Base-by-base conservation (phyloP, 2,888 invertebrate species). In the Augiades crinisus region DNA sequence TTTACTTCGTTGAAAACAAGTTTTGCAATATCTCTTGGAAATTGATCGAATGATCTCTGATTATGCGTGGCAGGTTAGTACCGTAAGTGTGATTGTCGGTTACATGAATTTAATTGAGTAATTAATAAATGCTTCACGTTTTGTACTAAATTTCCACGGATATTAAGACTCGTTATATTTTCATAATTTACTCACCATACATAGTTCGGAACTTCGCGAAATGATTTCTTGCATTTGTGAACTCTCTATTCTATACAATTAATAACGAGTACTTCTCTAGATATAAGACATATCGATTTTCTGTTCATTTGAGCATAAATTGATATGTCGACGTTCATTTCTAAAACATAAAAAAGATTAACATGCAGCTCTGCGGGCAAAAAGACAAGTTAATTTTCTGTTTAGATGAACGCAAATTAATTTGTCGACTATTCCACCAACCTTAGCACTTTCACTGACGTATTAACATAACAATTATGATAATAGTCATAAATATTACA, bases 371-470 rank as follows among this genome's bases (percentile, higher is more conserved):
- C 6, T n/a, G n/a, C 17, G 8, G 17, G 17, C 1, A n/a, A 21
- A 8, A 21, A 30, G 30, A 38, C n/a, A 21, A 30, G 14, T 31
- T 13, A 47, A 40, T 47, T 31, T 47, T 22, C 6, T 31, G n/a
- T 47, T n/a, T 7, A 7, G 13, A 44, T 33, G 12, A 19, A 10
- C 10, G 22, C 16, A 38, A 37, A 36, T 41, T n/a, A 41, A 40
- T 34, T 30, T 37, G 27, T 44, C 21, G 10, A 30, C 13, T 19
- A 43, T 37, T 24, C 16, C 16, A 7, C 12, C 8, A 10, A 47
- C 33, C 34, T 31, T 43, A 53, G 36, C 34, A 55, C 59, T 58
- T 58, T 59, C 58, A 53, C 58, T 45, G 37, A 37, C 45, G 22
- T 21, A 37, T 50, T 34, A 49, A 47, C 10, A 54, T 30, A 58